Conservation (phyloP, 2,888 invertebrate genomes). For the Hipparchia sbordonii region DNA sequence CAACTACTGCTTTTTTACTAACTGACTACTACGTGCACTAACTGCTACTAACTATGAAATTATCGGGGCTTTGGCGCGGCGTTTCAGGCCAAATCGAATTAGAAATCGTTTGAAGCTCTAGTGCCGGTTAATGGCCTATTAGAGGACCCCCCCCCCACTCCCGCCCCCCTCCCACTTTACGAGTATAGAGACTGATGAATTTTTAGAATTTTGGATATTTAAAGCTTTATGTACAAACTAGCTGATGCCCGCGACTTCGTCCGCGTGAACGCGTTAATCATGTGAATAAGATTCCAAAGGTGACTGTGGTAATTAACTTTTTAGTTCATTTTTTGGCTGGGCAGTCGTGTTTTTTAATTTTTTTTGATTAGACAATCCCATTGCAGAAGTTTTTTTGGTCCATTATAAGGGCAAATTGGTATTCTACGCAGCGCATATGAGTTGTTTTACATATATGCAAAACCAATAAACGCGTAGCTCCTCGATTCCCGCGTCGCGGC, state of each 20-base stretch:
- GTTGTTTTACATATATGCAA: conserved; percentile 4
- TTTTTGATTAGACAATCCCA: too few relatives aligned
- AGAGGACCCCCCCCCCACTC: conserved; percentile 7
- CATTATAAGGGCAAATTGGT: neutral
- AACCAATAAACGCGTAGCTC: neutral
- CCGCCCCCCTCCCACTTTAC: neutral
- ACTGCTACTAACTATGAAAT: conserved; percentile 26
- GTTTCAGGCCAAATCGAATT: conserved; percentile 45
- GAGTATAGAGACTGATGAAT: neutral
- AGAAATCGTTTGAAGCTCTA: conserved; percentile 38
- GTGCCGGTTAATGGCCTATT: conserved; percentile 36
- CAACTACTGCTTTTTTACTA: too few relatives aligned
- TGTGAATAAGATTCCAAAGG: too few relatives aligned
- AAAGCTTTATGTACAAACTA: too few relatives aligned
- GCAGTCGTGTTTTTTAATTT: too few relatives aligned
- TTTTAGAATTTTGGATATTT: neutral
- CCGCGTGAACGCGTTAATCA: too few relatives aligned
- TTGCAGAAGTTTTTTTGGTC: too few relatives aligned
- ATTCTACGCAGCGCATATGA: neutral
- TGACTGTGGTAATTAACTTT: too few relatives aligned
- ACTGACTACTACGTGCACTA: too few relatives aligned
- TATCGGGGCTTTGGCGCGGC: conserved; percentile 40
- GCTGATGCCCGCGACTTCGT: too few relatives aligned
- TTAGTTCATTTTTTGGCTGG: too few relatives aligned
- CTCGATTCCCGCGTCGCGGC: neutral